Conservation (phyloP, 2,888 invertebrate species). For the Caenorhabditis angaria region DNA sequence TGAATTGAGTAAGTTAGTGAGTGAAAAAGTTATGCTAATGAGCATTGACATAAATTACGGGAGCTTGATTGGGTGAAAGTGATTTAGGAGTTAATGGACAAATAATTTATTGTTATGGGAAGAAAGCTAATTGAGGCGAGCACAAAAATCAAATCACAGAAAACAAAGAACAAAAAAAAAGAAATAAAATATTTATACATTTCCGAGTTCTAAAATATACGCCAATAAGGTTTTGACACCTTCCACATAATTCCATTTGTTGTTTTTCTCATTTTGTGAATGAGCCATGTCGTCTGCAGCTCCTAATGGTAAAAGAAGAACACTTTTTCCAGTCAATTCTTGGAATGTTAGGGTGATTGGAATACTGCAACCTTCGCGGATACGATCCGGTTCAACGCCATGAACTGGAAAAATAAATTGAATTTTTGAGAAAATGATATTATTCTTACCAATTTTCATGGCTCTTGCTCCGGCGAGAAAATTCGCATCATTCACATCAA, state of each 20-base stretch:
- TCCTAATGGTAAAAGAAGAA: constrained; percentile 91
- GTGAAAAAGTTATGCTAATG: background rate
- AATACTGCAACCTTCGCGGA: constrained; percentile 95
- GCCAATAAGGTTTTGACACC: constrained; percentile 68
- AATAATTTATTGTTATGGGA: too few species aligned
- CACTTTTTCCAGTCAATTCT: constrained; percentile 80
- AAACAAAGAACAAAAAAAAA: constrained; percentile 5
- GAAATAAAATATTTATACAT: constrained; percentile 24
- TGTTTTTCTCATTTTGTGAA: constrained; percentile 96
- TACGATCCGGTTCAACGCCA: constrained; percentile 89
- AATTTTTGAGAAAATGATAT: too few species aligned
- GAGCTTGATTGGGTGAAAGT: background rate
- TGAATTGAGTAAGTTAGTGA: background rate
- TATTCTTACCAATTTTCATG: constrained; percentile 33
- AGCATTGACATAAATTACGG: background rate
- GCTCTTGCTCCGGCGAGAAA: constrained; percentile 83
- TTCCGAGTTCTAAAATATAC: constrained; percentile 66
- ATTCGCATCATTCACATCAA: constrained; percentile 89
- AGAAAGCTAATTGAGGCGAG: too few species aligned
- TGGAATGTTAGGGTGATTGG: constrained; percentile 90
- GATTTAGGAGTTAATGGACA: too few species aligned
- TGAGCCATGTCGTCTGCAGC: constrained; percentile 96
- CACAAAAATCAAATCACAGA: too few species aligned
- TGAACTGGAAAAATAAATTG: constrained; percentile 78
- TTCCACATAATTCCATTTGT: constrained; percentile 74